Evolutionary conservation across 2,888 invertebrate species (phyloP), one percentile per base, ranked within the genome.

Genomic region (Actias luna): DNA sequence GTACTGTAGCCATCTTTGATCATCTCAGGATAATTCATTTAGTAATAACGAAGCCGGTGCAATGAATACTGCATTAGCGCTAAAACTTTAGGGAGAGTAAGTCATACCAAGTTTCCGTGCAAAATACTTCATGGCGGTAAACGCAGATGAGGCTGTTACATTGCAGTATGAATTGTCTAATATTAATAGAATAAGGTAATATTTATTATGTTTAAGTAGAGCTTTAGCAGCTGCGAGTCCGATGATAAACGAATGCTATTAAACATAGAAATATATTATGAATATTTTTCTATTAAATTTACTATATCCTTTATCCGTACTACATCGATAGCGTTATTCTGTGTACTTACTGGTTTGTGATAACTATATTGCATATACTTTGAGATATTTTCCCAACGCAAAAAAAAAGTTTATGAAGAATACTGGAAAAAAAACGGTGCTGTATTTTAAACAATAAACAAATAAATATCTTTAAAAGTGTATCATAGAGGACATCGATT

Each of bases 131-230:
- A n/a, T n/a, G n/a, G n/a, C n/a, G n/a, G n/a, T n/a, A n/a, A n/a
- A n/a, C n/a, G n/a, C n/a, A n/a, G n/a, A n/a, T n/a, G n/a, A n/a
- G n/a, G n/a, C n/a, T n/a, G n/a, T n/a, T n/a, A n/a, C 8, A 33
- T 33, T 46, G 22, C 5, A 22, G 29, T 55, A n/a, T 29, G 2
- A 55, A 16, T 55, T 52, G 29, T 52, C 29, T 29, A 52, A 3
- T 62, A 39, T 63, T 60, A 29, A 63, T 39, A 52, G 42, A 62
- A 55, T 61, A 18, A 42, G 7, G 18, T 7, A 8, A 7, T 18
- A 18, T 18, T 42, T 42, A 18, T 22, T 35, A 36, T 52, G 36
- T 33, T 60, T n/a, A n/a, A 39, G 33, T 59, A 27, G 14, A 18
- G 14, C 14, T 62, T 42, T 55, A 29, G 22, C 42, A 58, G 42